Percentiles rank a stretch among this genome's conserved stretches.
Conservation (phyloP, 1,140 invertebrate species). For the Drosophila novamexicana region DNA sequence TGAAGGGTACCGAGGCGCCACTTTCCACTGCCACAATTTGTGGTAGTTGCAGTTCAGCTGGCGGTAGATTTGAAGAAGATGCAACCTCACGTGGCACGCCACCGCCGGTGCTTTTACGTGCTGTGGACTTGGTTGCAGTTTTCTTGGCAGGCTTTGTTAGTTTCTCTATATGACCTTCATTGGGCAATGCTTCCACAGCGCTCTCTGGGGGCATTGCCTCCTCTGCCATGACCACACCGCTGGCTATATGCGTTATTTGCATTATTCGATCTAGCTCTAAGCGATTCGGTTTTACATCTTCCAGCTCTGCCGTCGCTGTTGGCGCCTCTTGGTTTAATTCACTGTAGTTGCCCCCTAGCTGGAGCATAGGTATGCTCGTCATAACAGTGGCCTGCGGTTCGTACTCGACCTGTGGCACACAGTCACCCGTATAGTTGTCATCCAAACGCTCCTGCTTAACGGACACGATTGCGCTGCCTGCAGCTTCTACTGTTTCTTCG, state of each 20-base stretch:
- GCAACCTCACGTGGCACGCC: constrained; percentile 10
- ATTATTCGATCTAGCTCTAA: constrained; percentile 71
- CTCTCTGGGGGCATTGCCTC: constrained; percentile 49
- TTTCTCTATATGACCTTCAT: not conserved
- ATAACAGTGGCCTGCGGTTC: constrained; percentile 60
- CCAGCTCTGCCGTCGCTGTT: constrained; percentile 8
- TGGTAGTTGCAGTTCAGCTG: constrained; percentile 38
- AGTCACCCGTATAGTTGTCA: constrained; percentile 5
- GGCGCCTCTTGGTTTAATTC: constrained; percentile 4
- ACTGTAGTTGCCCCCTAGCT: constrained; percentile 53
- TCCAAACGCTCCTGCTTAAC: constrained; percentile 71
- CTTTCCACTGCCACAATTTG: constrained; percentile 66
- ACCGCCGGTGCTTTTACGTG: constrained; percentile 62
- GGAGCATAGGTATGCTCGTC: constrained; percentile 75
- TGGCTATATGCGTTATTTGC: constrained; percentile 69
- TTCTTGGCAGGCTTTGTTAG: constrained; percentile 1
- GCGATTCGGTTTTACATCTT: constrained; percentile 76
- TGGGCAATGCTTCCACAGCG: constrained; percentile 47
- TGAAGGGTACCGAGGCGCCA: constrained; percentile 45
- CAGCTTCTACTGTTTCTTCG: not conserved
- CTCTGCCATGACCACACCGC: constrained; percentile 69
- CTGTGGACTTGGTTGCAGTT: constrained; percentile 42
- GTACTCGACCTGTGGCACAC: constrained; percentile 7
- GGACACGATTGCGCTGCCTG: constrained; percentile 7
- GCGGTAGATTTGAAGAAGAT: not conserved